Evolutionary conservation across 2,888 invertebrate genomes (phyloP), one percentile per base, ranked within the genome.

Genomic region (Artemia sinica): DNA sequence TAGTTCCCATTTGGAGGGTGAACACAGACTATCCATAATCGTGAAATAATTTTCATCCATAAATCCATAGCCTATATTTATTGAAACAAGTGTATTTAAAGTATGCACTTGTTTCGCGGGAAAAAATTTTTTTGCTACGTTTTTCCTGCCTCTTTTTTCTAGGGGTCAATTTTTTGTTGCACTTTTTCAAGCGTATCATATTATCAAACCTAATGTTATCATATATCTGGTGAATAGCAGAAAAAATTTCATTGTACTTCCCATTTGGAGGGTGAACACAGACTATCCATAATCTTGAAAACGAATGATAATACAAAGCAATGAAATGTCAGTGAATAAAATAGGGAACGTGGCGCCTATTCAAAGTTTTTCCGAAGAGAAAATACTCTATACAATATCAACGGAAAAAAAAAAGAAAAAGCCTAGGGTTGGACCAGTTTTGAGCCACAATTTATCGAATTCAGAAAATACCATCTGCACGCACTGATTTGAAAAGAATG

Each of bases 391-490:
- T 28, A 58, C 63, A 58, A 58, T 18, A 58, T 28, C 63, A 58
- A 58, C 63, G 63, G 63, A 58, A 58, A 58, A 58, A 58, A 58
- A 41, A 41, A 41, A 41, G 41, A 41, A 41, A 58, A 58, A 58
- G 14, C 63, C 63, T 28, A 58, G 63, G 63, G 63, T 28, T 58
- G 63, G 63, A 58, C 63, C 63, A 58, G 63, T 58, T 58, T 58
- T 58, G 63, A 58, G 63, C 63, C 63, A 58, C 63, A 58, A 58
- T 58, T 58, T 58, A 58, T 58, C n/a, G 63, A 58, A 58, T 58
- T 58, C 28, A 9, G 63, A 28, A 58, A 58, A 18, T 58, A 58
- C 63, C 63, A 58, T 58, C 63, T 58, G 63, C 63, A 28, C 63
- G 11, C 14, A 58, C n/a, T 58, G 28, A n/a, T 28, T 18, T 58